phyloP scores from a whole-genome alignment of 1,140 invertebrate species.

The Aphidius gifuensis region DNA sequence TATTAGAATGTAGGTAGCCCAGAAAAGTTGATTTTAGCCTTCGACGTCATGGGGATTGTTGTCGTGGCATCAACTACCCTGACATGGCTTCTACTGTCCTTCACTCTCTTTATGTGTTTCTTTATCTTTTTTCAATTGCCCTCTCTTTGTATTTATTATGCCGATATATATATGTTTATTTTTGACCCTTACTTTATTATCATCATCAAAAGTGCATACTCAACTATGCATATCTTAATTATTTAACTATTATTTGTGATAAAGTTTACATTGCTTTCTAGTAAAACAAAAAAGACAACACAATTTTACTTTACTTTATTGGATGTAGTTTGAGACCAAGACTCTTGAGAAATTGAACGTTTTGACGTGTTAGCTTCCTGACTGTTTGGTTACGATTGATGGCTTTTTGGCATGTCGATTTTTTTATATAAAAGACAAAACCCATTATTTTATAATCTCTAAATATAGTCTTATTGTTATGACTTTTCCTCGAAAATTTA shows the following conservation, averaged over 20 bases:
- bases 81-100: conserved; percentile 3
- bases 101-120: no score
- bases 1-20: conserved; percentile 47
- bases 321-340: neutral
- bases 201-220: neutral
- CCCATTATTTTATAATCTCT: neutral
- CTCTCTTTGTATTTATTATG: neutral
- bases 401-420: neutral
- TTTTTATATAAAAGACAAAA: neutral
- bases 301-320: no score
- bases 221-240: no score
- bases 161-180: neutral
- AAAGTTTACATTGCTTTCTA: no score
- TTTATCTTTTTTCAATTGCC: no score
- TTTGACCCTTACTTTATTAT: neutral
- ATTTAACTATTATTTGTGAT: no score
- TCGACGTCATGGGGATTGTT: conserved; percentile 52
- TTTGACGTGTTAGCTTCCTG: conserved; percentile 3
- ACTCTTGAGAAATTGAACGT: conserved; percentile 3
- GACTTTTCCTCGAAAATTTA: neutral
- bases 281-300: no score
- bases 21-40: conserved; percentile 44
- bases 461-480: neutral
- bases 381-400: neutral
- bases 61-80: conserved; percentile 44